Percentiles rank a stretch among this genome's conserved stretches.
Conservation (phyloP, 1,140 invertebrate species). For the Maniola jurtina region DNA sequence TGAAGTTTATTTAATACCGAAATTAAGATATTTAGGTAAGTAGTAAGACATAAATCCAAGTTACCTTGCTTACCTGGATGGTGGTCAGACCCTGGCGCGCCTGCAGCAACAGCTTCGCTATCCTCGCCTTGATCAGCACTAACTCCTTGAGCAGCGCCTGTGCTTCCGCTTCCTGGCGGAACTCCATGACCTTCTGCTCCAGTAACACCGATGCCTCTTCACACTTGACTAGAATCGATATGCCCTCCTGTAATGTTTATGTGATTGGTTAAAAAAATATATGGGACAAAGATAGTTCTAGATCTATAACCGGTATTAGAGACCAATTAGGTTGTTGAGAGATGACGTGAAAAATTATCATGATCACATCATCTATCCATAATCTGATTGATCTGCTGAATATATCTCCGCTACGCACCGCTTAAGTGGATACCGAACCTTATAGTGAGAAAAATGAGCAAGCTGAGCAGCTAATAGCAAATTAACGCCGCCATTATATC, state of each 20-base stretch:
- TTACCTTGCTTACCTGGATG: constrained; percentile 80
- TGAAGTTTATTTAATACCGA: no score
- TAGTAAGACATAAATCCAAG: constrained; percentile 17
- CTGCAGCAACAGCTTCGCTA: constrained; percentile 80
- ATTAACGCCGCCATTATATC: no score
- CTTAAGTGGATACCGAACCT: no score
- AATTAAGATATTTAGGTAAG: not conserved
- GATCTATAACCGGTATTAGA: no score
- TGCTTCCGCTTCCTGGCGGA: constrained; percentile 76
- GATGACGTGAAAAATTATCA: no score
- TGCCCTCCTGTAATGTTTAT: constrained; percentile 78
- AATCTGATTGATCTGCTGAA: no score
- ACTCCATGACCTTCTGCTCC: constrained; percentile 79
- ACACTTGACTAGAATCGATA: constrained; percentile 80
- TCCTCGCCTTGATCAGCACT: constrained; percentile 70
- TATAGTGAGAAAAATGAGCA: no score
- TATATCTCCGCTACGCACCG: no score
- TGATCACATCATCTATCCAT: no score
- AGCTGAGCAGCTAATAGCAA: no score
- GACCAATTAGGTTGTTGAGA: no score
- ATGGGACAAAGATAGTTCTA: no score
- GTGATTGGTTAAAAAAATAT: not conserved
- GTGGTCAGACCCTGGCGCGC: constrained; percentile 80
- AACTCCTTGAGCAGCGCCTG: constrained; percentile 74
- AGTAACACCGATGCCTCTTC: constrained; percentile 79